phyloP scores from a whole-genome alignment of 2,797 vertebrate species.

The Enoplosus armatus region DNA sequence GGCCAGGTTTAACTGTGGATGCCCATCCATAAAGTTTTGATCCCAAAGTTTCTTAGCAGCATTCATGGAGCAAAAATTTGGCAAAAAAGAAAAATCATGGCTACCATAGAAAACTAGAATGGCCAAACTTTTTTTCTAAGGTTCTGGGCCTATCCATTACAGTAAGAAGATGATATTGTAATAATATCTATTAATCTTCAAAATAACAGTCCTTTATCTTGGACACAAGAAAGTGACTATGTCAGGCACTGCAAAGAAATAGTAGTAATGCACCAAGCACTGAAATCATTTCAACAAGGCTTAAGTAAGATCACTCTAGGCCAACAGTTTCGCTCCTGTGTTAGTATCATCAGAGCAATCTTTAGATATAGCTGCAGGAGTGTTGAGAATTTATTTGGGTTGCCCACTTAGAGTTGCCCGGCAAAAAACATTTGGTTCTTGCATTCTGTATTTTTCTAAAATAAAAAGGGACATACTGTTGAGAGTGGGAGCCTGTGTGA shows the following conservation, averaged over 20 bases:
- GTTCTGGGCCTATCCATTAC: conserved; percentile 45
- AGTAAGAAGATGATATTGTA: conserved; percentile 40
- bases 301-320: conserved; percentile 56
- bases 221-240: conserved; percentile 62
- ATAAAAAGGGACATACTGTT: neutral
- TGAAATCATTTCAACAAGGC: conserved; percentile 70
- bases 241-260: conserved; percentile 83
- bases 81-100: conserved; percentile 41
- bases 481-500: neutral
- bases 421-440: neutral
- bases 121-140: conserved; percentile 40
- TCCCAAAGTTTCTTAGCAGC: conserved; percentile 72
- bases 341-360: conserved; percentile 43
- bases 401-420: neutral
- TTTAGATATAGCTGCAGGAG: conserved; percentile 38
- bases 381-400: conserved; percentile 63
- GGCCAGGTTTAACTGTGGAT: conserved; percentile 46
- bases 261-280: conserved; percentile 68
- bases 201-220: conserved; percentile 69
- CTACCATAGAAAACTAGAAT: conserved; percentile 51
- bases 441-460: neutral
- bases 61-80: conserved; percentile 61
- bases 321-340: conserved; percentile 49
- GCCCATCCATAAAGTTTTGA: conserved; percentile 29
- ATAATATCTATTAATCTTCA: conserved; percentile 49